Evolutionary conservation across 2,888 invertebrate species (phyloP), one percentile per base, ranked within the genome.

Genomic region (Ennomos erosarius): DNA sequence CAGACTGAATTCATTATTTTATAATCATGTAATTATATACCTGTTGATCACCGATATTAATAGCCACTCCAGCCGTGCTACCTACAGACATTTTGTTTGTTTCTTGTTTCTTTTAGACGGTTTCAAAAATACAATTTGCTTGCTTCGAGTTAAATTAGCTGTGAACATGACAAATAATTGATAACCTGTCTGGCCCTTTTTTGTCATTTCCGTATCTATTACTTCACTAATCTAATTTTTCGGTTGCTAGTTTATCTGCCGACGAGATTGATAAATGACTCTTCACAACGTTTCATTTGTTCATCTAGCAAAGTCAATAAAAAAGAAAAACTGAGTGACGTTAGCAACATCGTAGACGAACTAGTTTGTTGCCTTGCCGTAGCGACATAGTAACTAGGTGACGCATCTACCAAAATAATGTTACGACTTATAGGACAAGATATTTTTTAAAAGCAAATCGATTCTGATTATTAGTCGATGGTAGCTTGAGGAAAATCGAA

Each of bases 391-490:
- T 79, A 79, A 73, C 75, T 74, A 75, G 76, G 78, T 89, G 88
- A 88, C 87, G 84, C 85, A 87, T 74, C 80, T 78, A 84, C 82
- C 71, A 66, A 87, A 85, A 87, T 85, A 82, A 34, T 45, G 37
- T 51, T 39, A 52, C 45, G 39, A 48, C 49, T 51, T 39, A 52
- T 1, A 48, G 13, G 33, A 9, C 10, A 26, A 26, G 26, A 26
- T 26, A 26, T 6, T 5, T 26, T 26, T 26, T 6, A 3, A 26
- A 26, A 26, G 6, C 6, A 26, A 6, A 26, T 6, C 6, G 26
- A 26, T 26, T 26, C 26, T 6, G 26, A 26, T 26, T 26, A 26
- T 26, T 26, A 5, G 26, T 26, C 26, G 26, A 26, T 26, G 26
- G 26, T 26, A 26, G 26, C 26, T 26, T 26, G 26, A 26, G 26